These are phyloP conservation scores for Brachyptera putata DNA, from an alignment of 2,888 invertebrate genomes.

Conservation along the genomic window DNA sequence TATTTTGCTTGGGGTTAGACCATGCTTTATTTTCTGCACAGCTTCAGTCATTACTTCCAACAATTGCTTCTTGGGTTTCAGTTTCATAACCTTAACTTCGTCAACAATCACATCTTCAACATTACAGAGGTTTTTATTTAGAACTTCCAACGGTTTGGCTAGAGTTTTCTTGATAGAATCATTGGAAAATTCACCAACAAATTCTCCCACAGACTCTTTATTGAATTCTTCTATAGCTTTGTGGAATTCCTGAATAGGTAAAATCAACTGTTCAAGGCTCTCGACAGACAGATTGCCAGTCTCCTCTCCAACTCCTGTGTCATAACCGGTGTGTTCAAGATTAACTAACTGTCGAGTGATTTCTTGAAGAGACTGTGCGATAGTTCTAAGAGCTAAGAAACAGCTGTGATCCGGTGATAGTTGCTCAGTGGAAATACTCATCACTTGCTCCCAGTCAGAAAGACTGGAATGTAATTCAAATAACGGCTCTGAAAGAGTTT, in stretches of 20 bases:
- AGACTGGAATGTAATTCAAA: constrained; percentile 7
- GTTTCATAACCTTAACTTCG: neutral
- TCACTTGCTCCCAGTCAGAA: neutral
- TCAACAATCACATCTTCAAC: neutral
- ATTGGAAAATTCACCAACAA: constrained; percentile 20
- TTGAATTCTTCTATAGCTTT: constrained; percentile 37
- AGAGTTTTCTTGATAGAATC: constrained; percentile 15
- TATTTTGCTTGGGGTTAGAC: neutral
- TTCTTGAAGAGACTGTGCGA: constrained; percentile 18
- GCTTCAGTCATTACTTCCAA: neutral
- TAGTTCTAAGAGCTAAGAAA: constrained; percentile 24
- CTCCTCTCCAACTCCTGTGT: neutral
- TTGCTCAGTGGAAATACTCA: neutral
- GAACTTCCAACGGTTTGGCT: constrained; percentile 27
- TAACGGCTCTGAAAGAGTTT: constrained; percentile 16
- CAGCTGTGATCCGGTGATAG: neutral
- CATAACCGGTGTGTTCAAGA: neutral
- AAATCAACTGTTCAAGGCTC: constrained; percentile 38
- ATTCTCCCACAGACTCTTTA: constrained; percentile 18
- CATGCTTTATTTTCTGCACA: neutral
- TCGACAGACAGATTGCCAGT: constrained; percentile 27
- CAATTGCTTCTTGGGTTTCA: neutral
- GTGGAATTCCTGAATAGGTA: constrained; percentile 39
- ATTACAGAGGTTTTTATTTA: constrained; percentile 24
- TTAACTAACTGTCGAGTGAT: constrained; percentile 12